Percentiles rank a stretch among this genome's conserved stretches.
Evolutionary conservation across 2,797 vertebrate genomes (phyloP).

Genomic region (Buceros bicornis): DNA sequence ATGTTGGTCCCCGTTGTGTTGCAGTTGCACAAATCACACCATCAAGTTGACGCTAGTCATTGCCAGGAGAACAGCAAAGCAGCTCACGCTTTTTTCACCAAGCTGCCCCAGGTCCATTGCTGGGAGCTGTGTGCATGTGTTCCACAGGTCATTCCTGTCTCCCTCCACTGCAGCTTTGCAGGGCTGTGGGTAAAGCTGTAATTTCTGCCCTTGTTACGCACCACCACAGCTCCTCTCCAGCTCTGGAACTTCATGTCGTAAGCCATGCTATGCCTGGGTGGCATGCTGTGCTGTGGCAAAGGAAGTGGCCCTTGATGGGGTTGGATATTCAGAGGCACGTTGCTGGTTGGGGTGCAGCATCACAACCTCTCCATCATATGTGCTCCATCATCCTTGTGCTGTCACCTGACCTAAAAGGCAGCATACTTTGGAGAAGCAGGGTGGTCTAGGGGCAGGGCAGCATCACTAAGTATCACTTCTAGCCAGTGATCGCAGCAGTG

Average conservation of each 20-base stretch:
- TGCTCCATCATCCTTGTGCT: neutral
- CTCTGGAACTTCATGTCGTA: neutral
- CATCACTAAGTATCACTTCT: neutral
- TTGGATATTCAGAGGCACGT: neutral
- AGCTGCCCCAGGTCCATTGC: neutral
- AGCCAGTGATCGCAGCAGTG: neutral
- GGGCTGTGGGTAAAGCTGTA: neutral
- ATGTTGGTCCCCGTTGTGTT: accelerated
- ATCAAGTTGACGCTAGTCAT: neutral
- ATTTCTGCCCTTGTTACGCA: neutral
- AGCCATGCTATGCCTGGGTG: neutral
- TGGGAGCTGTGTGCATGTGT: neutral
- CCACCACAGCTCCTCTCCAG: neutral
- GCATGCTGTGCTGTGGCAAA: neutral
- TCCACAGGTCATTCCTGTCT: accelerated
- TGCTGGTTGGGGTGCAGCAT: neutral
- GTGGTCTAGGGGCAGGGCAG: neutral
- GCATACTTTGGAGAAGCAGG: neutral
- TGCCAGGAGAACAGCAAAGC: neutral
- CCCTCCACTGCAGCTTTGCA: neutral
- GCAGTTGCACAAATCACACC: neutral
- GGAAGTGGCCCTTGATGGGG: neutral
- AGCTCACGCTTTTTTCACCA: neutral
- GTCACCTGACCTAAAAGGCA: neutral
- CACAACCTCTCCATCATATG: no score